Percentiles rank a stretch among this genome's conserved stretches.
Conservation (phyloP, 1,140 invertebrate species). For the Melitaea cinxia region DNA sequence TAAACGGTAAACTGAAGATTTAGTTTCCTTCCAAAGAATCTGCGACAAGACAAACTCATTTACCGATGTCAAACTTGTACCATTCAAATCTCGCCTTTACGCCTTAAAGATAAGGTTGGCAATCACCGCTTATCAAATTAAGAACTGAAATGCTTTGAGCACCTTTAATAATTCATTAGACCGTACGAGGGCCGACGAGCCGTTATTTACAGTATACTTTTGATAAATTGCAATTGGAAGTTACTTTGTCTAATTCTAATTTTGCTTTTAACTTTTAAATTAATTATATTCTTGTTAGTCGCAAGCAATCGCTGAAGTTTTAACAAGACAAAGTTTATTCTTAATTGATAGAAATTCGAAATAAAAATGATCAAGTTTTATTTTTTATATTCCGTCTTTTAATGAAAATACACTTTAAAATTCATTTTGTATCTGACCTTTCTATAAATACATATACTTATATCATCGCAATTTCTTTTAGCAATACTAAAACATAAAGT, state of each 20-base stretch:
- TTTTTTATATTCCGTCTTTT: too few relatives aligned
- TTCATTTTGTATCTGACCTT: too few relatives aligned
- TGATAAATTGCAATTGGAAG: slow-evolving; percentile 71
- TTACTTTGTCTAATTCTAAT: slow-evolving; percentile 45
- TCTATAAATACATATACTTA: too few relatives aligned
- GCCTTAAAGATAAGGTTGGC: slow-evolving; percentile 1
- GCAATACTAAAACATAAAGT: too few relatives aligned
- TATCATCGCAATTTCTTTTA: too few relatives aligned
- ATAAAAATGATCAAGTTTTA: too few relatives aligned
- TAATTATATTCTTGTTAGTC: not conserved
- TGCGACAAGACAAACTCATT: slow-evolving; percentile 33
- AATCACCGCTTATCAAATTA: slow-evolving; percentile 3
- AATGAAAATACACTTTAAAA: too few relatives aligned
- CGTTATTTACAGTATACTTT: slow-evolving; percentile 61
- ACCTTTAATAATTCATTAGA: slow-evolving; percentile 63
- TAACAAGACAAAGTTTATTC: not conserved
- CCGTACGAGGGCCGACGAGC: slow-evolving; percentile 47
- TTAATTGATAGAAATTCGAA: not conserved
- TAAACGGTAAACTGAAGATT: slow-evolving; percentile 73
- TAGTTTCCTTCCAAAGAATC: slow-evolving; percentile 63
- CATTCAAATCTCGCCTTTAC: slow-evolving; percentile 40
- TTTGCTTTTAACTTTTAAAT: slow-evolving; percentile 21
- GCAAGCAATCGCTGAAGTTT: not conserved
- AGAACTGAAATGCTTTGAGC: slow-evolving; percentile 20
- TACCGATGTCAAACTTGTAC: not conserved